Evolutionary conservation across 2,797 vertebrate genomes (phyloP), one percentile per base, ranked within the genome.

Genomic region (Cephalopachus bancanus): DNA sequence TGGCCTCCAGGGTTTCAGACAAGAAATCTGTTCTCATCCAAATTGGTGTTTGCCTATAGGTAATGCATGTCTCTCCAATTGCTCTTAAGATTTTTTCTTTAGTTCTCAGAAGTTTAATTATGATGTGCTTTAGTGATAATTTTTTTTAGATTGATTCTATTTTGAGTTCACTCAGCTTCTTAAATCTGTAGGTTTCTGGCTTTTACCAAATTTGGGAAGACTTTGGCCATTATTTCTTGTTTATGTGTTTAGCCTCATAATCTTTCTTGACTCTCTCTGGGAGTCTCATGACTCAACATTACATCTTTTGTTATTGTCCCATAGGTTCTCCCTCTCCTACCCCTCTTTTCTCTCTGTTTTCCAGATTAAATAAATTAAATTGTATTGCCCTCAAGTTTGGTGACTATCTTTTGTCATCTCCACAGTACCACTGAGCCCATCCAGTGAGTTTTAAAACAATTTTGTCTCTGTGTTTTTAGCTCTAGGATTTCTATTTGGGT

Each of bases 401-500:
- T 5, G 14, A 91, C 89, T 65, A 69, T 85, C 72, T 62, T 84
- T 55, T 26, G 10, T 71, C 28, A 75, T 76, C 19, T 94, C 33
- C 55, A 85, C 0, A 53, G 72, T 55, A 85, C 24, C 64, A 53
- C 0, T 10, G 49, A 84, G 15, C 30, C 22, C 19, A 37, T 76
- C 62, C 55, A 37, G 7, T 17, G 64, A 80, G 8, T 51, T 51
- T 67, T 94, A 53, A 44, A 49, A 49, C 37, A 37, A 37, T 75
- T 67, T 75, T 37, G 30, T 76, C 24, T 8, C 24, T 75, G 51
- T 57, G 28, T 3, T 76, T 64, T 59, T 60, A 86, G 20, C 91
- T 80, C 49, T 65, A 17, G 64, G 85, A 65, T 80, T 94, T 84
- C 49, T 64, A 72, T 22, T 79, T 95, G 57, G 20, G 80, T 72